Evolutionary conservation across 2,797 vertebrate species (phyloP).

Genomic region (Tympanoctomys barrerae): DNA sequence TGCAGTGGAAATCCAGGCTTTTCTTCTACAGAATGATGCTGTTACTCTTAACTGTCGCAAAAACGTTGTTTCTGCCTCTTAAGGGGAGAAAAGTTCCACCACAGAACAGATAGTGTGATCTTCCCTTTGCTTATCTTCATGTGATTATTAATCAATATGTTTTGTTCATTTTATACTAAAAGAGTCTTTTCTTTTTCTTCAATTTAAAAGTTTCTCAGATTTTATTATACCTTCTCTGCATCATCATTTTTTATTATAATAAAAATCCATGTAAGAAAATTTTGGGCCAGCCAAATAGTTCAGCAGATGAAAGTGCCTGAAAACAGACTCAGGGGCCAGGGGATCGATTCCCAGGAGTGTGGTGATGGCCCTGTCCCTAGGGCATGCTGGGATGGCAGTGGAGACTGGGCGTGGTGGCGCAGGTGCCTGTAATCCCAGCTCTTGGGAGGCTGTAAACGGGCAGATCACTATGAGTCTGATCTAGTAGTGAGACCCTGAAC

Average conservation of each 20-base stretch:
- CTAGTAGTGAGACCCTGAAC: no score
- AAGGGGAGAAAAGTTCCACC: neutral
- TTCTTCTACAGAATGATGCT: neutral
- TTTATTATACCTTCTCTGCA: neutral
- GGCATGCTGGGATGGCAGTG: no score
- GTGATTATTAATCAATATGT: neutral
- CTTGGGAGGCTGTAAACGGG: no score
- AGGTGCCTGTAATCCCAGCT: no score
- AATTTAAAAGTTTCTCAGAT: neutral
- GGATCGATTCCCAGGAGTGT: no score
- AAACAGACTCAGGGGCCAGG: no score
- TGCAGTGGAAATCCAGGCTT: neutral
- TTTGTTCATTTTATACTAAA: neutral
- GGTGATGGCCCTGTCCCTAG: no score
- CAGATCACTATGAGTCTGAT: no score
- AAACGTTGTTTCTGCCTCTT: neutral
- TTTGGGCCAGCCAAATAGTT: no score
- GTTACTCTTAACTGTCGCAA: neutral
- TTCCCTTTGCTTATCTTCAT: neutral
- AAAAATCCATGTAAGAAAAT: neutral
- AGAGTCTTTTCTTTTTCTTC: neutral
- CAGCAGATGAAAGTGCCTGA: no score
- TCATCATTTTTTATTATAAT: neutral
- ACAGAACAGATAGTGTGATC: neutral
- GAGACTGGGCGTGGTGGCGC: no score